These are phyloP conservation scores for Engystomops pustulosus DNA, from an alignment of 2,113 vertebrate genomes.

Conservation along the genomic window DNA sequence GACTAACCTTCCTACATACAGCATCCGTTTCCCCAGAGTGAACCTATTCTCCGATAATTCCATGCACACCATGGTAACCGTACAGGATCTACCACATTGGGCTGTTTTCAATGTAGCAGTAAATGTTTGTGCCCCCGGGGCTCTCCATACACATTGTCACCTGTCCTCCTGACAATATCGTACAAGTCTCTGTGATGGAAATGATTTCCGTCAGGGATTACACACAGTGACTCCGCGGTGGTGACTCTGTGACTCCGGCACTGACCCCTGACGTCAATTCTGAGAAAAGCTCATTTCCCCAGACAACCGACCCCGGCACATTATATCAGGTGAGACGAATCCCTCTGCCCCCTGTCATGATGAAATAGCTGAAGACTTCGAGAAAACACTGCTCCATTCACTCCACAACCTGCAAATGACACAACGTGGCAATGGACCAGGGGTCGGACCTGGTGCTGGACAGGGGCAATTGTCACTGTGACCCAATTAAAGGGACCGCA, in stretches of 20 bases:
- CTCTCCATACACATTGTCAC: neutral
- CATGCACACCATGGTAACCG: neutral
- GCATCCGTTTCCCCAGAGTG: no score
- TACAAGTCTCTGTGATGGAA: neutral
- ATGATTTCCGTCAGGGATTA: constrained; percentile 22
- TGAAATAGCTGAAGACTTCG: neutral
- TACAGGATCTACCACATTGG: no score
- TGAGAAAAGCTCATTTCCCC: neutral
- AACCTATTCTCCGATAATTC: neutral
- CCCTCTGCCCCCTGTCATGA: neutral
- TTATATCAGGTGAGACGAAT: neutral
- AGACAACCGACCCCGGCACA: neutral
- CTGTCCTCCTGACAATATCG: constrained; percentile 4
- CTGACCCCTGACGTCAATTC: constrained; percentile 1
- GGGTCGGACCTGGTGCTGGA: no score
- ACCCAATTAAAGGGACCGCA: no score
- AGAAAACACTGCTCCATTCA: neutral
- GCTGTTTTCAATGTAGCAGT: no score
- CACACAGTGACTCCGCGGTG: neutral
- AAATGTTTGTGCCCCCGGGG: no score
- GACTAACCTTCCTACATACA: no score
- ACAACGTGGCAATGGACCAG: no score
- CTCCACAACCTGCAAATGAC: neutral
- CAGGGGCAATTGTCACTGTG: no score
- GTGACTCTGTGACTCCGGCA: neutral